Evolutionary conservation across 2,113 vertebrate genomes (phyloP), one percentile per base, ranked within the genome.

Genomic region (Myiozetetes cayanensis): DNA sequence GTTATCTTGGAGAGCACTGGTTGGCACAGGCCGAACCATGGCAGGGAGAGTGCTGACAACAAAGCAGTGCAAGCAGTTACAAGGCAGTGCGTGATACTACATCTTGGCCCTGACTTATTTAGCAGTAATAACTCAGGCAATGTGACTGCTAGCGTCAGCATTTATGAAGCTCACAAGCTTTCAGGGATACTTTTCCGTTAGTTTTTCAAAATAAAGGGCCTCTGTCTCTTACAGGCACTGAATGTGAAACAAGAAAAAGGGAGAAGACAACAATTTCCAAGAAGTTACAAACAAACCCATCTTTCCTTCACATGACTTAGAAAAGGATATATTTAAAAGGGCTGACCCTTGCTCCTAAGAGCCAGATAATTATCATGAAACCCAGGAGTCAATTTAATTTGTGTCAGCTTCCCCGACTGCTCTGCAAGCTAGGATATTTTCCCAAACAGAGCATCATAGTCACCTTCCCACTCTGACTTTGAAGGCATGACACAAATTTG

Each of bases 41-140:
- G 62, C 62, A 46, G 22, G 28, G 23, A 49, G 35, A 83, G 23
- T 65, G 76, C 87, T 90, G 92, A 75, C 58, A 90, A 39, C 43
- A 79, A 75, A 92, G 68, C 47, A 62, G 24, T 33, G 35, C 24
- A 46, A 87, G 74, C 55, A 74, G 37, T 85, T 90, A 67, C 66
- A 67, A 88, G 66, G 58, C 56, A 72, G 39, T 55, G 53, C 56
- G 49, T 43, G 58, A 43, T 83, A 50, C 56, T 85, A 85, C 84
- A n/a, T 85, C 87, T 88, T 93, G 79, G 80, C 75, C 71, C 89
- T 94, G 72, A 93, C 75, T 92, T 86, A 75, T 85, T 88, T 75
- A 76, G 79, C 43, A 52, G 66, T 59, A 33, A 53, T 86, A 66
- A 49, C 35, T 68, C 66, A 49, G 86, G 74, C 78, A 90, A 27